Evolutionary conservation across 92 coral and sea anemone species (phyloP).

Genomic region (Isaurus tuberculatus): DNA sequence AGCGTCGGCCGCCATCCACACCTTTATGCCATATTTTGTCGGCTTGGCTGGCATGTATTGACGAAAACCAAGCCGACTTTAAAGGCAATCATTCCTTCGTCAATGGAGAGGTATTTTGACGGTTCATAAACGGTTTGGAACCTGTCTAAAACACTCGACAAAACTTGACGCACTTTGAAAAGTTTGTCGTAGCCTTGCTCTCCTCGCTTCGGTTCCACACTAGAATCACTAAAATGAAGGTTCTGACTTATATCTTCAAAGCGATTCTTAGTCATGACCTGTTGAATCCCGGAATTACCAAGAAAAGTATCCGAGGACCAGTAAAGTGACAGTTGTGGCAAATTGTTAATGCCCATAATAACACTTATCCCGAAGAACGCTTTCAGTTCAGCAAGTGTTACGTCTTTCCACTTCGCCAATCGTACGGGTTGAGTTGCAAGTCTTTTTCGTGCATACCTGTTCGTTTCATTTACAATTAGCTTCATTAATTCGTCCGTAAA

Average conservation of each 20-base stretch:
- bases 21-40: conserved; percentile 64
- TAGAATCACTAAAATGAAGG: conserved; percentile 18
- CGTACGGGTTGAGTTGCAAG: neutral
- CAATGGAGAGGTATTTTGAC: conserved; percentile 4
- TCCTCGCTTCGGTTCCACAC: conserved; percentile 19
- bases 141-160: neutral
- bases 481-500: conserved; percentile 9
- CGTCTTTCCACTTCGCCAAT: neutral
- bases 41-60: no score
- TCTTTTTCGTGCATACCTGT: conserved; percentile 12
- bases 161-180: conserved; percentile 18
- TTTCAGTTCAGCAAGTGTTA: neutral
- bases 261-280: conserved; percentile 38
- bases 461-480: conserved; percentile 12
- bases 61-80: conserved; percentile 4
- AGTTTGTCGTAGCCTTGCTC: conserved; percentile 21
- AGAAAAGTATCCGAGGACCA: conserved; percentile 9
- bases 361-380: conserved; percentile 21
- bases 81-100: conserved; percentile 20
- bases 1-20: no score
- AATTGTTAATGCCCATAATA: neutral
- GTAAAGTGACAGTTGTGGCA: conserved; percentile 9
- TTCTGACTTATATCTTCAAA: conserved; percentile 32
- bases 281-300: conserved; percentile 8
- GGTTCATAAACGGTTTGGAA: conserved; percentile 1